phyloP scores from a whole-genome alignment of 2,113 vertebrate species.

The Melospiza melodia region DNA sequence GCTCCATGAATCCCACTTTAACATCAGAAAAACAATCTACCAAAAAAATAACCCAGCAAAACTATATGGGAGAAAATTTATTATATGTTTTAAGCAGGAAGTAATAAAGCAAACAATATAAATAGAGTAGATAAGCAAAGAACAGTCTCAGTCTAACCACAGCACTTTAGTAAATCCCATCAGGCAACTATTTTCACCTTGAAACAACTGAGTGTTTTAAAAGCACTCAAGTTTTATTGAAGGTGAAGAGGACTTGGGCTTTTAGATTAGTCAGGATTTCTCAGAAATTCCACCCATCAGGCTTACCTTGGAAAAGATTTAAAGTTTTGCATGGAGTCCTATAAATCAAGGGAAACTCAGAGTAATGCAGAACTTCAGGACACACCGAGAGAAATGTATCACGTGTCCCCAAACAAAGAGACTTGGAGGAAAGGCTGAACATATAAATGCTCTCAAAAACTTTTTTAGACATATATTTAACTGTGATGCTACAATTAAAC shows the following conservation, averaged over 20 bases:
- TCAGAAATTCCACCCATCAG: neutral
- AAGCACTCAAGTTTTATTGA: conserved; percentile 23
- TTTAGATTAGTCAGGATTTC: conserved; percentile 23
- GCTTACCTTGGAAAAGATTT: neutral
- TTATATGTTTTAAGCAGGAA: conserved; percentile 10
- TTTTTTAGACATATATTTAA: neutral
- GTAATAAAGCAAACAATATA: conserved; percentile 8
- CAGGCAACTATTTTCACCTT: conserved; percentile 10
- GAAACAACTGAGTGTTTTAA: neutral
- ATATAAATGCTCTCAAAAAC: neutral
- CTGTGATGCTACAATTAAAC: neutral
- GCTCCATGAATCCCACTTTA: neutral
- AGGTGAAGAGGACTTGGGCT: neutral
- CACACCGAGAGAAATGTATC: neutral
- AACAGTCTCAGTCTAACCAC: neutral
- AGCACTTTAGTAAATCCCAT: conserved; percentile 8
- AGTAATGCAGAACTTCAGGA: neutral
- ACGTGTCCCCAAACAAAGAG: neutral
- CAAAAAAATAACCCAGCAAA: neutral
- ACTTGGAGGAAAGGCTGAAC: neutral
- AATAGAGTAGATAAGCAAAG: conserved; percentile 12
- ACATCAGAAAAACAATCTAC: neutral
- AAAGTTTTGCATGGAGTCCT: neutral
- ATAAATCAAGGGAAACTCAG: neutral
- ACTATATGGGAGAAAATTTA: neutral